Conservation (phyloP, 2,113 vertebrate species). For the Corythornis madagascariensis region DNA sequence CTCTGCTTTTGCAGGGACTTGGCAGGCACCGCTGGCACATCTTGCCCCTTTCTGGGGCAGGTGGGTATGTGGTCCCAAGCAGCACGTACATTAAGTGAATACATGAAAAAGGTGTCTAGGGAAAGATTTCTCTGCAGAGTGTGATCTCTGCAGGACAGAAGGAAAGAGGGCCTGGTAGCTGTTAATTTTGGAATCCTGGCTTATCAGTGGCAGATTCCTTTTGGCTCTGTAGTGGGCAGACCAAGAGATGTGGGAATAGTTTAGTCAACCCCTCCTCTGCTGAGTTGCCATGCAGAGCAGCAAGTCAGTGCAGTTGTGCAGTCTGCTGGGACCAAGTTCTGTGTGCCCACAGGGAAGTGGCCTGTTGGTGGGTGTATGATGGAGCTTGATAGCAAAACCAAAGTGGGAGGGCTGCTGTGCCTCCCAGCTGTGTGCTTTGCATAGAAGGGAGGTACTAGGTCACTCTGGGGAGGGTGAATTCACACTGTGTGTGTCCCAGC, state of each 20-base stretch:
- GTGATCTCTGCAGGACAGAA: background rate
- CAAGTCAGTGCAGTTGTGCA: background rate
- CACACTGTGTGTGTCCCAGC: background rate
- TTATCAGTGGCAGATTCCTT: background rate
- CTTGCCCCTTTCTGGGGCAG: background rate
- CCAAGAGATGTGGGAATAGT: background rate
- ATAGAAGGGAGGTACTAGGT: background rate
- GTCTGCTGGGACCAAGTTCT: background rate
- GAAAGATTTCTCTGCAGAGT: background rate
- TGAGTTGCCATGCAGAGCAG: background rate
- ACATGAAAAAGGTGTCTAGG: background rate
- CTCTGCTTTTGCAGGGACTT: background rate
- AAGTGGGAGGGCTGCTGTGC: background rate
- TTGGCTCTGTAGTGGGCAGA: background rate
- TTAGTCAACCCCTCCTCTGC: background rate
- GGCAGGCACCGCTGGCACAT: accelerated
- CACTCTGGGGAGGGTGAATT: background rate
- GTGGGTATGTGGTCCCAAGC: accelerated
- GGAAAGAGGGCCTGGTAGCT: background rate
- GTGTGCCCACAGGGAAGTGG: background rate
- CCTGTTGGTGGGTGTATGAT: background rate
- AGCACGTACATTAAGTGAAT: accelerated
- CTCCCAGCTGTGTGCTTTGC: background rate
- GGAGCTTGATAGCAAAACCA: background rate
- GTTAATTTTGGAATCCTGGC: background rate